phyloP scores from a whole-genome alignment of 1,140 invertebrate species.

The Megalopta genalis region DNA sequence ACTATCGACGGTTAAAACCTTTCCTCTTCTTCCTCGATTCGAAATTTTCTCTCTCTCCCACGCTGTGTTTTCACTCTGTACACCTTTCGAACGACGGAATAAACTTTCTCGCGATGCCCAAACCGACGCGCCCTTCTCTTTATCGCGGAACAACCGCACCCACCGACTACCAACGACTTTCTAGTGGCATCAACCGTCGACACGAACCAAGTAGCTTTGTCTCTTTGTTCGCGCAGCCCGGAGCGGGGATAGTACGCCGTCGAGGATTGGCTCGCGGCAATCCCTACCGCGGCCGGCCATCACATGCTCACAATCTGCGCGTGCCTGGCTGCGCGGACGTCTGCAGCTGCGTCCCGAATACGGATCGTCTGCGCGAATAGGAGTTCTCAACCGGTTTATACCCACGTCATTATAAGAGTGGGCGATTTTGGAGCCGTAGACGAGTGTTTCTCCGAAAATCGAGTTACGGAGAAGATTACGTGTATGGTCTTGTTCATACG shows the following conservation, averaged over 20 bases:
- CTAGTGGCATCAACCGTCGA: slow-evolving; percentile 65
- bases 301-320: slow-evolving; percentile 62
- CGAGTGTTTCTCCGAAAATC: background rate
- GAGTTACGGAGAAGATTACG: background rate
- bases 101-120: slow-evolving; percentile 41
- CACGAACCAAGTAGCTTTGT: slow-evolving; percentile 64
- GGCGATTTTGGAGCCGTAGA: background rate
- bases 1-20: background rate
- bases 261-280: slow-evolving; percentile 16
- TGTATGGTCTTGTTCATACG: background rate
- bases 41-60: background rate
- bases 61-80: slow-evolving; percentile 25
- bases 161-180: slow-evolving; percentile 72
- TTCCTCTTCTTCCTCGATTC: background rate
- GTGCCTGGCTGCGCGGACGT: slow-evolving; percentile 28
- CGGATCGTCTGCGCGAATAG: slow-evolving; percentile 35
- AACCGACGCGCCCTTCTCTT: slow-evolving; percentile 27
- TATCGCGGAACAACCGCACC: slow-evolving; percentile 61
- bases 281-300: slow-evolving; percentile 4
- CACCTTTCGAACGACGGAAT: slow-evolving; percentile 12
- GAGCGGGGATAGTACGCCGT: slow-evolving; percentile 23
- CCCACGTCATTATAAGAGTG: background rate
- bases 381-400: slow-evolving; percentile 47
- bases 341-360: slow-evolving; percentile 68
- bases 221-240: slow-evolving; percentile 71